These are phyloP conservation scores for Furnarius figulus DNA, from an alignment of 2,113 vertebrate genomes.

Conservation along the genomic window DNA sequence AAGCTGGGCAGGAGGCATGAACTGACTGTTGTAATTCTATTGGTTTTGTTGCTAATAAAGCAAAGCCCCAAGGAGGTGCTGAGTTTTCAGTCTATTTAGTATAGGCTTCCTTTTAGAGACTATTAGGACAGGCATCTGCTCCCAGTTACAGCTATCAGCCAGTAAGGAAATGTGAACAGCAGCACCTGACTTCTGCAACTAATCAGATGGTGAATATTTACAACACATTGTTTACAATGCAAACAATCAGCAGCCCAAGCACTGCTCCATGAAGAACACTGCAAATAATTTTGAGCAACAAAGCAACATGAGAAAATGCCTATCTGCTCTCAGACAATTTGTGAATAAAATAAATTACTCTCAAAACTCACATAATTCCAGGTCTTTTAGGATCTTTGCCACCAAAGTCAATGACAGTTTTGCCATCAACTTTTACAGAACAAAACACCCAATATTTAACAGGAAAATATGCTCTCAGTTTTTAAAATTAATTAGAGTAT, in stretches of 20 bases:
- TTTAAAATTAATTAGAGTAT: not conserved
- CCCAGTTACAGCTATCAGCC: conserved; percentile 34
- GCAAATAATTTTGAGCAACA: conserved; percentile 54
- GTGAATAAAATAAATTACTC: conserved; percentile 52
- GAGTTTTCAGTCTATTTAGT: not conserved
- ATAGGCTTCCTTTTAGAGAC: conserved; percentile 13
- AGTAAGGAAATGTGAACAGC: conserved; percentile 1
- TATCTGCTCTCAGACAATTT: conserved; percentile 49
- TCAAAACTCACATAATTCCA: conserved; percentile 45
- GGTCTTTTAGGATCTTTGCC: conserved; percentile 51
- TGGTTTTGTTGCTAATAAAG: not conserved
- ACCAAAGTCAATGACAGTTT: conserved; percentile 32
- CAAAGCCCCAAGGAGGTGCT: conserved; percentile 1
- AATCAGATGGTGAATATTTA: conserved; percentile 61
- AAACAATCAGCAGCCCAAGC: conserved; percentile 60
- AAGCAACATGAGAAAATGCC: conserved; percentile 52
- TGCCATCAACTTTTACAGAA: conserved; percentile 23
- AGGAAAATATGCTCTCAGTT: not conserved
- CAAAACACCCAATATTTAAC: not conserved
- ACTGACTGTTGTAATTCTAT: not conserved
- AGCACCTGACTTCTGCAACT: conserved; percentile 39
- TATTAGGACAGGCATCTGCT: conserved; percentile 53
- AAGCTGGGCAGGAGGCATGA: not conserved
- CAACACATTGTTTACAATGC: conserved; percentile 55
- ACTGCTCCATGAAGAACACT: conserved; percentile 53